phyloP scores from a whole-genome alignment of 1,140 invertebrate species.

The Acyrthosiphon pisum region DNA sequence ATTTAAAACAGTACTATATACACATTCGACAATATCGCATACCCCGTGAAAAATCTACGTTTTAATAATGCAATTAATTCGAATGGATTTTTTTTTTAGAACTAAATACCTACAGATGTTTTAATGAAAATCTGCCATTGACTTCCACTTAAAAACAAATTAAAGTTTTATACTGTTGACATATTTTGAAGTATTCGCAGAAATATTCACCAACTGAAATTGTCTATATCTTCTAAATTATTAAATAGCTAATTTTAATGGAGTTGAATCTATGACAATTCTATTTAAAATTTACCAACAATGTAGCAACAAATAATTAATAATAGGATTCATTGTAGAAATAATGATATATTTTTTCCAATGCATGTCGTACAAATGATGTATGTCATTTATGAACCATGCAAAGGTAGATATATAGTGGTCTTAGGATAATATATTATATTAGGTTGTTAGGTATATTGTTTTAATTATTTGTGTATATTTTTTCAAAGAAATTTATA shows the following conservation, averaged over 20 bases:
- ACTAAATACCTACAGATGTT: neutral
- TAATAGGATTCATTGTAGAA: too few relatives aligned
- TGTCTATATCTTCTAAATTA: neutral
- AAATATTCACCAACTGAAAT: neutral
- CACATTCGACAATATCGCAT: neutral
- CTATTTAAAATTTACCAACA: neutral
- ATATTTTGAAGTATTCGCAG: neutral
- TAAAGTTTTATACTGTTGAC: neutral
- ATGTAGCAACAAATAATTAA: too few relatives aligned
- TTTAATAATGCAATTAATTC: neutral
- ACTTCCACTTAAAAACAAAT: neutral
- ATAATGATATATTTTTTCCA: neutral
- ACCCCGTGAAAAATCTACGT: neutral
- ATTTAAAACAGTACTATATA: neutral
- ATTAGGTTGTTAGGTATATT: neutral
- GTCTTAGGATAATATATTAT: neutral
- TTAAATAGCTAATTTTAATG: neutral
- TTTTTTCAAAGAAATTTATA: neutral
- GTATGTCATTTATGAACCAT: neutral
- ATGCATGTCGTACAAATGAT: neutral
- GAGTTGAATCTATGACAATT: neutral
- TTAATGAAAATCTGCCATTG: constrained; percentile 1
- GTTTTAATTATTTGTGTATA: neutral
- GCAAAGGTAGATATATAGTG: too few relatives aligned
- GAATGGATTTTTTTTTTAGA: neutral